Evolutionary conservation across 2,888 invertebrate genomes (phyloP).

Genomic region (Cacoxenus indagator): DNA sequence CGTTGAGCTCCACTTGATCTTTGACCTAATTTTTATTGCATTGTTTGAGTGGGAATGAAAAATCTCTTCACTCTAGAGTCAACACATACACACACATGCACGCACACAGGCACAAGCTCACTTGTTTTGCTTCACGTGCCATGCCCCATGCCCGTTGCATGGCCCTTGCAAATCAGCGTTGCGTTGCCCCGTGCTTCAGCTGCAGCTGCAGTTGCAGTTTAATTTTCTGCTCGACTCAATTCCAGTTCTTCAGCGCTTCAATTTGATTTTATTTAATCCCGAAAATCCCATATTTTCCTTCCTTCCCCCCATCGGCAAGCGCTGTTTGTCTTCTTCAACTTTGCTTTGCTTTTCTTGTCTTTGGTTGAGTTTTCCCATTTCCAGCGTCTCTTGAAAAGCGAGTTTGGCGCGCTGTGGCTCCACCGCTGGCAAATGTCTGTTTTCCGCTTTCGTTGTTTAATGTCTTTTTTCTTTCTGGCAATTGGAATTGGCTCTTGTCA

Average conservation of each 20-base stretch:
- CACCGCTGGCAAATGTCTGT: no score
- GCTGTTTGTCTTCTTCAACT: neutral
- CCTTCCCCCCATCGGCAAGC: no score
- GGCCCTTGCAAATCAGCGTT: neutral
- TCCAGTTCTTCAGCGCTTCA: constrained; percentile 34
- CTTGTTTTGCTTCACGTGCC: neutral
- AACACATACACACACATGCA: neutral
- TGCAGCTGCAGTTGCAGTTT: constrained; percentile 37
- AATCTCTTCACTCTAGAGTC: constrained; percentile 40
- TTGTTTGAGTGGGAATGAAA: constrained; percentile 57
- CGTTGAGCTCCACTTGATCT: constrained; percentile 63
- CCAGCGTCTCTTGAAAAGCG: neutral
- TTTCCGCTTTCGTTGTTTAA: no score
- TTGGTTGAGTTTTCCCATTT: neutral
- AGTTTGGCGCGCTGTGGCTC: no score
- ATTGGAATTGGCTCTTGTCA: neutral
- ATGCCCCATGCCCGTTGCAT: neutral
- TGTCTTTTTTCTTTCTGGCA: neutral
- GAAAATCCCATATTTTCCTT: constrained; percentile 11
- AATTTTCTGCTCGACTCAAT: constrained; percentile 47
- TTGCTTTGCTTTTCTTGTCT: neutral
- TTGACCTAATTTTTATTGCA: constrained; percentile 63
- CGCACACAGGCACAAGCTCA: neutral
- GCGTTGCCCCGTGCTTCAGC: neutral
- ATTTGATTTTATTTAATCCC: constrained; percentile 57